Conservation (phyloP, 2,113 vertebrate species). For the Pyrgilauda ruficollis region DNA sequence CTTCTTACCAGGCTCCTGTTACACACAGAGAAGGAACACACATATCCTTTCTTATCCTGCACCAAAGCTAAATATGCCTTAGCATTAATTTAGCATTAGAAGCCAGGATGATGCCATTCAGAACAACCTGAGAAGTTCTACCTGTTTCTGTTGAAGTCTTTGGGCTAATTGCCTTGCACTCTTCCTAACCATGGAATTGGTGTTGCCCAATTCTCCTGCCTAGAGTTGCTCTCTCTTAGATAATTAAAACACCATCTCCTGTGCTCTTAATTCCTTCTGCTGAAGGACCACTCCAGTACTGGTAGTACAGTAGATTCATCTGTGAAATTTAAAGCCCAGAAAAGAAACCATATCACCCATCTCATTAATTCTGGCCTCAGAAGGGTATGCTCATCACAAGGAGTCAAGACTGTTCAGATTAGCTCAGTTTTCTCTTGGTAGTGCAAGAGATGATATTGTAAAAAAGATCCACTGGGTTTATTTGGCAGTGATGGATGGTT, state of each 20-base stretch:
- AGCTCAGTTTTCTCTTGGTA: conserved; percentile 31
- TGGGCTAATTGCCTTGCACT: neutral
- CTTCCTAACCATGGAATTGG: neutral
- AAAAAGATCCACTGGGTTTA: conserved; percentile 19
- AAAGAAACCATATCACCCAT: neutral
- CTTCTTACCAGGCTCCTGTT: neutral
- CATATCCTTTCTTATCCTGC: neutral
- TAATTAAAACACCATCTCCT: neutral
- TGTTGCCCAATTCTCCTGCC: neutral
- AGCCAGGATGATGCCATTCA: neutral
- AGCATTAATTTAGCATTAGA: neutral
- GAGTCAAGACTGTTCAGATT: neutral
- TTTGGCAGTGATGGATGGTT: neutral
- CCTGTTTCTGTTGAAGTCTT: neutral
- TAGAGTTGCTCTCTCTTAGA: neutral
- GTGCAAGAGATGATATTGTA: neutral
- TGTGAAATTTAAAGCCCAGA: neutral
- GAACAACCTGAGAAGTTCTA: neutral
- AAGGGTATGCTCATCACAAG: neutral
- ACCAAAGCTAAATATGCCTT: neutral
- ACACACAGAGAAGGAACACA: neutral
- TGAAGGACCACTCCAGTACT: neutral
- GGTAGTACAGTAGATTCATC: neutral
- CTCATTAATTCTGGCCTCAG: conserved; percentile 36
- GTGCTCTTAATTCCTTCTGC: neutral